Percentiles rank a stretch among this genome's conserved stretches.
Evolutionary conservation across 2,888 invertebrate genomes (phyloP).

Genomic region (Apotomis betuletana): DNA sequence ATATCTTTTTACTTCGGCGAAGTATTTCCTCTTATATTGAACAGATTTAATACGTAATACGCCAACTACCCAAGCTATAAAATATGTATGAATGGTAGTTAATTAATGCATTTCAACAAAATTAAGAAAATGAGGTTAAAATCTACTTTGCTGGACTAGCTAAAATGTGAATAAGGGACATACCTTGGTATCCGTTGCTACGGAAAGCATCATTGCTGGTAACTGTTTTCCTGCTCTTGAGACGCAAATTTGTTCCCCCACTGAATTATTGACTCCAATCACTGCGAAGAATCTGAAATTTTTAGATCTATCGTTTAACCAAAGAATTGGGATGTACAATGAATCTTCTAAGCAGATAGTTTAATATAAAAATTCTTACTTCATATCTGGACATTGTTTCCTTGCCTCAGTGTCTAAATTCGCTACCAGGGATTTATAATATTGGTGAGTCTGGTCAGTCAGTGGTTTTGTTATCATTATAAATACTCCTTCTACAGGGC

Average conservation of each 20-base stretch:
- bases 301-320: neutral
- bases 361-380: slow-evolving; percentile 37
- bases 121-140: too few relatives aligned
- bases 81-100: too few relatives aligned
- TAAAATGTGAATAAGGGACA: neutral
- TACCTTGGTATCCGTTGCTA: slow-evolving; percentile 8
- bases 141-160: too few relatives aligned
- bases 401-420: slow-evolving; percentile 46
- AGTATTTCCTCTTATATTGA: too few relatives aligned
- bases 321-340: too few relatives aligned
- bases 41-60: too few relatives aligned
- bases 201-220: slow-evolving; percentile 28
- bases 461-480: slow-evolving; percentile 31
- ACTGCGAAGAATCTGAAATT: slow-evolving; percentile 31
- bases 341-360: too few relatives aligned
- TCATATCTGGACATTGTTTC: slow-evolving; percentile 44
- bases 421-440: slow-evolving; percentile 36
- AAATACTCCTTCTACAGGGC: slow-evolving; percentile 45
- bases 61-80: too few relatives aligned
- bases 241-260: slow-evolving; percentile 24
- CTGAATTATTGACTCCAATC: slow-evolving; percentile 7
- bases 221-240: slow-evolving; percentile 18
- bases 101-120: too few relatives aligned
- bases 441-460: slow-evolving; percentile 11
- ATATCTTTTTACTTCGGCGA: too few relatives aligned